Conservation (phyloP, 1,140 invertebrate species). For the Neotoxoptera formosana region DNA sequence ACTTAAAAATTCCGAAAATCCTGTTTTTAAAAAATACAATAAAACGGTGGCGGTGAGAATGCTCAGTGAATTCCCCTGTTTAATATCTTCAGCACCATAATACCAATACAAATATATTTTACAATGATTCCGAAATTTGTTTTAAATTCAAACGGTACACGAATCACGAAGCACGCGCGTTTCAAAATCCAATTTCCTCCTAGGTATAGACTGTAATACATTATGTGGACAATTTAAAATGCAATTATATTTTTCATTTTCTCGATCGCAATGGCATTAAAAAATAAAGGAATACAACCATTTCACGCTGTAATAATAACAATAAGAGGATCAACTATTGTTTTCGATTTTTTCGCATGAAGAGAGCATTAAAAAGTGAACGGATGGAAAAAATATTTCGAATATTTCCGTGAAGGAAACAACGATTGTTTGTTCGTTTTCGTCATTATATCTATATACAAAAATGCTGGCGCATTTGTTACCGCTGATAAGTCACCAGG, state of each 20-base stretch:
- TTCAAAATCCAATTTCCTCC: not conserved
- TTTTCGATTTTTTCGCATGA: conserved; percentile 21
- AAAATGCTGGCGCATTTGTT: not conserved
- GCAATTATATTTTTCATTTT: conserved; percentile 36
- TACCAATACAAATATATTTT: not conserved
- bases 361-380: not conserved
- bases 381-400: not conserved
- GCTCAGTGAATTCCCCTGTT: too few relatives aligned
- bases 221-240: conserved; percentile 36
- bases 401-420: not conserved
- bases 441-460: not conserved
- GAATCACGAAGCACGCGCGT: not conserved
- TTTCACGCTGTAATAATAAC: conserved; percentile 17
- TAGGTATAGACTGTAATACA: not conserved
- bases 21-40: not conserved
- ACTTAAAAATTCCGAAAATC: not conserved
- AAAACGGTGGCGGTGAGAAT: too few relatives aligned
- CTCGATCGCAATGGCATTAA: not conserved
- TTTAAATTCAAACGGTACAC: conserved; percentile 15
- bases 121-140: conserved; percentile 15
- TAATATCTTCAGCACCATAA: not conserved
- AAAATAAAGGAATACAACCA: not conserved
- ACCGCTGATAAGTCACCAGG: not conserved
- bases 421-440: not conserved
- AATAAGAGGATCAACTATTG: conserved; percentile 38